These are phyloP conservation scores for Hepsetus odoe DNA, from an alignment of 2,113 vertebrate genomes.

Conservation along the genomic window DNA sequence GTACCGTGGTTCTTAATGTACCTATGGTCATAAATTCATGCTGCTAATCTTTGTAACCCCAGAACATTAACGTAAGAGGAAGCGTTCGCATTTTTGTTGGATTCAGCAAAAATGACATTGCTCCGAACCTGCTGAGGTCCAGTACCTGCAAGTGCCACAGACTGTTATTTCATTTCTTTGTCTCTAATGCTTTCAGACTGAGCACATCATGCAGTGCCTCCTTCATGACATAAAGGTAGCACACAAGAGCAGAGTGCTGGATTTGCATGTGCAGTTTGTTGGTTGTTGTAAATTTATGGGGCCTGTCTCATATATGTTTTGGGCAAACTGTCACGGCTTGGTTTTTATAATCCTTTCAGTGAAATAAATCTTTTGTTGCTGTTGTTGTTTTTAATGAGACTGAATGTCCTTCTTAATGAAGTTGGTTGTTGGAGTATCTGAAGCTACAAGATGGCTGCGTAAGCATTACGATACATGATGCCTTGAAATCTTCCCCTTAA, in stretches of 20 bases:
- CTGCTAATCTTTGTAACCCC: neutral
- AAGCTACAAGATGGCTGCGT: too few species aligned
- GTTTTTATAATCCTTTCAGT: conserved; percentile 23
- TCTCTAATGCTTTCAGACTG: neutral
- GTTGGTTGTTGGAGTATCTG: too few species aligned
- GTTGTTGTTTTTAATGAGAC: neutral
- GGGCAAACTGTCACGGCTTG: conserved; percentile 28
- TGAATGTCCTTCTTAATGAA: neutral
- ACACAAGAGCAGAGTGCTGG: conserved; percentile 30
- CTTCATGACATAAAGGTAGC: conserved; percentile 21
- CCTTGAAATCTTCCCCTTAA: too few species aligned
- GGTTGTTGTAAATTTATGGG: conserved; percentile 51
- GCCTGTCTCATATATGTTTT: conserved; percentile 48
- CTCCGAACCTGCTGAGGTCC: conserved; percentile 6
- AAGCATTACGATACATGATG: too few species aligned
- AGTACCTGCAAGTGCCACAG: conserved; percentile 1
- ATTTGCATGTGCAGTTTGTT: conserved; percentile 62
- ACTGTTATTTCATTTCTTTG: conserved; percentile 24
- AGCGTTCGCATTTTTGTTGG: too few species aligned
- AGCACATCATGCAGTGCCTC: neutral
- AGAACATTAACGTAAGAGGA: neutral
- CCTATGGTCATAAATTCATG: neutral
- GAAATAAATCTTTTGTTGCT: conserved; percentile 44
- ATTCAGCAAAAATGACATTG: neutral
- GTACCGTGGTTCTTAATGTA: neutral